phyloP scores from a whole-genome alignment of 2,113 vertebrate species.

The Scalopus aquaticus region DNA sequence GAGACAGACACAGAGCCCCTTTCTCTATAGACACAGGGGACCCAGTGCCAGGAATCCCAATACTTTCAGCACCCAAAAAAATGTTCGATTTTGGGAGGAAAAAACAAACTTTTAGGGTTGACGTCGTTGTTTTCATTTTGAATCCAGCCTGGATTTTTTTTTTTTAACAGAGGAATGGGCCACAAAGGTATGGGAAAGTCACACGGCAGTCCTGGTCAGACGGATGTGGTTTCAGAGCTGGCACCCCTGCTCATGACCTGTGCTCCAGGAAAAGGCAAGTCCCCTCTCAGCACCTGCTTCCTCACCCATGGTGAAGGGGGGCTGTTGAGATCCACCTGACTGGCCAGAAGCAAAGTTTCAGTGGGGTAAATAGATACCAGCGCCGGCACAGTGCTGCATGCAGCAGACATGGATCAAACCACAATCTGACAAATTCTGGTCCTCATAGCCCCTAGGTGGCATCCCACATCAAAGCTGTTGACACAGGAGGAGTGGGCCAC shows the following conservation, averaged over 20 bases:
- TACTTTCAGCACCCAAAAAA: not conserved
- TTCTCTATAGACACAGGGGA: not conserved
- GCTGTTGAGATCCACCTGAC: not conserved
- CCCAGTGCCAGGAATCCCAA: not conserved
- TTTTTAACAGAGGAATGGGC: not conserved
- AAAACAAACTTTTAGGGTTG: not conserved
- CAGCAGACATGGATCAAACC: not conserved
- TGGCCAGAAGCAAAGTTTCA: not conserved
- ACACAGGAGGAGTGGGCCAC: not conserved
- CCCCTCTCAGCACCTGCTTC: not conserved
- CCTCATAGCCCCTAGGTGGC: not conserved
- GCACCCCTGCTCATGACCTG: not conserved
- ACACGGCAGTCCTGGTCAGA: not conserved
- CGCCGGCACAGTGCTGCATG: not conserved
- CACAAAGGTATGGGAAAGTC: not conserved
- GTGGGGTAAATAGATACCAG: no score
- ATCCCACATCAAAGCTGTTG: not conserved
- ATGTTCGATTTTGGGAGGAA: not conserved
- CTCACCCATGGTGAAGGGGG: not conserved
- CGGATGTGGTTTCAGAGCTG: not conserved
- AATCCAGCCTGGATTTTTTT: not conserved
- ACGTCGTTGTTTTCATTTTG: conserved; percentile 30
- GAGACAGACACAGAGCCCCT: not conserved
- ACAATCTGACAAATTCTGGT: not conserved
- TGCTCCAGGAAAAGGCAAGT: not conserved